Conservation (phyloP, 53 echinoderm and acorn worm species). For the Henricia sp. region DNA sequence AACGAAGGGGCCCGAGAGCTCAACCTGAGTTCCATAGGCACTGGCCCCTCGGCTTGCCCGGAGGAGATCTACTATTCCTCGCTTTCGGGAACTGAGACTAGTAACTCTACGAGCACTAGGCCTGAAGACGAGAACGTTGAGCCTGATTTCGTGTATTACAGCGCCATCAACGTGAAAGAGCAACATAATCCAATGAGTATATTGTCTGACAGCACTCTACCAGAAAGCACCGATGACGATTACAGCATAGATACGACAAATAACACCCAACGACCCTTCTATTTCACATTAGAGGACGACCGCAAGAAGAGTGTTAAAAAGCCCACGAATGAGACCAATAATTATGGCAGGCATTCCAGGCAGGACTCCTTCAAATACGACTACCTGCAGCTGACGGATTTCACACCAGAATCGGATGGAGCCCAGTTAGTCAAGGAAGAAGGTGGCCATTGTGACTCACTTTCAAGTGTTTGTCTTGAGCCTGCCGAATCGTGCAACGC, state of each 20-base stretch:
- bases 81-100: neutral
- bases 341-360: neutral
- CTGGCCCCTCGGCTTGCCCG: neutral
- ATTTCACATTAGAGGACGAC: conserved; percentile 15
- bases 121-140: neutral
- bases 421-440: neutral
- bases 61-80: conserved; percentile 42
- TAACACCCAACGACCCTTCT: conserved; percentile 1
- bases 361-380: conserved; percentile 4
- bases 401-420: neutral
- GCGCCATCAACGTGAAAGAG: conserved; percentile 8
- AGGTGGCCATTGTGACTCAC: neutral
- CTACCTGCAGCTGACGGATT: conserved; percentile 22
- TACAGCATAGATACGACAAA: too few species aligned
- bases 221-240: too few species aligned
- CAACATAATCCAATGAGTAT: neutral
- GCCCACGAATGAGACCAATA: neutral
- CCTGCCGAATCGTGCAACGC: conserved; percentile 8
- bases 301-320: neutral
- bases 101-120: neutral
- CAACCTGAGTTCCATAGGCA: neutral
- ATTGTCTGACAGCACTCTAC: neutral
- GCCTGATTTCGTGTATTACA: conserved; percentile 36
- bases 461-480: neutral
- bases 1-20: conserved; percentile 24